These are phyloP conservation scores for Lepus oiostolus DNA, from an alignment of 2,797 vertebrate species.

Conservation along the genomic window DNA sequence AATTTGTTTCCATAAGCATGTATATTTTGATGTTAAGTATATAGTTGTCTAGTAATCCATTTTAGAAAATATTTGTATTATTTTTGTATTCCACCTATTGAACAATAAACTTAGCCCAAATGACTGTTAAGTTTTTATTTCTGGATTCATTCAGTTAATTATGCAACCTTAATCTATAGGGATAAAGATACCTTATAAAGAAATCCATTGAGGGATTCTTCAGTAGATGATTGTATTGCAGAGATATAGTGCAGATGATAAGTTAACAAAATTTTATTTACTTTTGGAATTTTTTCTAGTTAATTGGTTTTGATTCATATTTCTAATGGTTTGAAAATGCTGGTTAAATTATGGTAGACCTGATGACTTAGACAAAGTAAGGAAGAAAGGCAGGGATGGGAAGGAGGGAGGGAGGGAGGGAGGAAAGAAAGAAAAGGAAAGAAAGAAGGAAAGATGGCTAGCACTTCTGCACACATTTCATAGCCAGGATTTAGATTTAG, in stretches of 20 bases:
- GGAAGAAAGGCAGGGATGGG: not conserved
- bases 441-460: not conserved
- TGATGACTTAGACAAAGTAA: not conserved
- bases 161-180: not conserved
- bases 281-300: not conserved
- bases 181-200: not conserved
- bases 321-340: not conserved
- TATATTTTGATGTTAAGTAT: slow-evolving; percentile 16
- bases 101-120: not conserved
- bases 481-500: not conserved
- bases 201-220: not conserved
- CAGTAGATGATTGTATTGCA: not conserved
- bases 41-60: not conserved
- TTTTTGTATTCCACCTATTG: not conserved
- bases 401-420: too few relatives aligned
- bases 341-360: not conserved
- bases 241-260: not conserved
- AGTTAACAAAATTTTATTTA: not conserved
- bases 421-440: not conserved
- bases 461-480: not conserved
- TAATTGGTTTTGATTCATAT: not conserved
- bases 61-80: not conserved
- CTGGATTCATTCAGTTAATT: not conserved
- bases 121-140: not conserved
- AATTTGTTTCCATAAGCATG: not conserved